These are phyloP conservation scores for Eulemur rubriventer DNA, from an alignment of 2,797 vertebrate species.

Conservation along the genomic window DNA sequence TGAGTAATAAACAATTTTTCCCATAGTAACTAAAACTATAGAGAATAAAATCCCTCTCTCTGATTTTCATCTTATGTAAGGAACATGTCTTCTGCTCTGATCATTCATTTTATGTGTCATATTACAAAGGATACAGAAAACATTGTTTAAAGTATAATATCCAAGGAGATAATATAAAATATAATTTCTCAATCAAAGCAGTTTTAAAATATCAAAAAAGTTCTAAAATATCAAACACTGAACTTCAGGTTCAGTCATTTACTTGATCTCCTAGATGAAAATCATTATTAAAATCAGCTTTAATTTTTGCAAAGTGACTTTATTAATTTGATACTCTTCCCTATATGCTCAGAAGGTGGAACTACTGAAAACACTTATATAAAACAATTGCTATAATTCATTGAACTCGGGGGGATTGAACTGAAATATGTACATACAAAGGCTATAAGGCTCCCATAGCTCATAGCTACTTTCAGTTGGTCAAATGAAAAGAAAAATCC, in stretches of 20 bases:
- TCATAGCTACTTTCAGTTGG: neutral
- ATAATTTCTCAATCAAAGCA: neutral
- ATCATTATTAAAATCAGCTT: neutral
- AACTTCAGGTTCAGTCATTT: neutral
- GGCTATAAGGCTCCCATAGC: neutral
- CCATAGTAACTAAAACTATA: constrained; percentile 18
- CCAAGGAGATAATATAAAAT: neutral
- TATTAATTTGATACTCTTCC: neutral
- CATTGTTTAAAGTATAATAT: neutral
- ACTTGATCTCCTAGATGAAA: neutral
- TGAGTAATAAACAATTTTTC: neutral
- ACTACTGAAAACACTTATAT: neutral
- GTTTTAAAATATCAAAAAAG: neutral
- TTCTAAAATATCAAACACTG: neutral
- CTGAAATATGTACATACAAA: neutral
- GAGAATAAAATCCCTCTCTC: neutral
- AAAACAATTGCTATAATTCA: neutral
- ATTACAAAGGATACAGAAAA: neutral
- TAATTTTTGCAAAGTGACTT: neutral
- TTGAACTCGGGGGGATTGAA: neutral
- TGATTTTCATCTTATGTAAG: neutral
- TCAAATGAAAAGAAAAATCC: neutral
- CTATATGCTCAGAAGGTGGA: neutral
- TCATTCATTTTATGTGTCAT: neutral
- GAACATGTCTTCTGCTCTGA: neutral